Evolutionary conservation across 1,140 invertebrate genomes (phyloP).

Genomic region (Trialeurodes vaporariorum): DNA sequence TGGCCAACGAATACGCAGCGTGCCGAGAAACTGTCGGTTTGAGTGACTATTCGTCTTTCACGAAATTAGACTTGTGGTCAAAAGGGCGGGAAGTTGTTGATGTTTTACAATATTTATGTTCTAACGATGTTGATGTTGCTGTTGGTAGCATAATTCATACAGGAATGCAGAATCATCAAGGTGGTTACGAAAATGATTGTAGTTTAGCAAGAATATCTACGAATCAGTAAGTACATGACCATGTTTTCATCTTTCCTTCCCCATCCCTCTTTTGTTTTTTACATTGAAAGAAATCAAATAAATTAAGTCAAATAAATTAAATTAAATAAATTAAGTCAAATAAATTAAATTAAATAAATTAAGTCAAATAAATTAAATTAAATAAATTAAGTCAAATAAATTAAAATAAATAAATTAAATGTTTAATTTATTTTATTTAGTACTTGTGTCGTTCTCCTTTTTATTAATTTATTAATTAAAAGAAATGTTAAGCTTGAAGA

Average conservation of each 20-base stretch:
- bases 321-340: too few species aligned
- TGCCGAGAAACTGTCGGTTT: constrained; percentile 88
- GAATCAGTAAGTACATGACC: constrained; percentile 72
- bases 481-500: constrained; percentile 8
- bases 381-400: too few species aligned
- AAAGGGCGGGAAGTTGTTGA: constrained; percentile 80
- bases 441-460: too few species aligned
- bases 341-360: too few species aligned
- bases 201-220: constrained; percentile 76
- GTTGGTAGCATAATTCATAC: constrained; percentile 93
- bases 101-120: constrained; percentile 85
- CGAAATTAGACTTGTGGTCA: constrained; percentile 90
- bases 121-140: constrained; percentile 91
- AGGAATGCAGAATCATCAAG: constrained; percentile 91
- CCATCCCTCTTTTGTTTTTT: too few species aligned
- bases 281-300: too few species aligned
- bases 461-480: neutral
- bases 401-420: constrained; percentile 4
- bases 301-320: too few species aligned
- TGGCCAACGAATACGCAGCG: constrained; percentile 80
- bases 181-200: constrained; percentile 98
- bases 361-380: too few species aligned
- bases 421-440: neutral
- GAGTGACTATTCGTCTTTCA: constrained; percentile 96
- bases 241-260: too few species aligned